These are phyloP conservation scores for Ceratina calcarata DNA, from an alignment of 1,140 invertebrate genomes.

Conservation along the genomic window DNA sequence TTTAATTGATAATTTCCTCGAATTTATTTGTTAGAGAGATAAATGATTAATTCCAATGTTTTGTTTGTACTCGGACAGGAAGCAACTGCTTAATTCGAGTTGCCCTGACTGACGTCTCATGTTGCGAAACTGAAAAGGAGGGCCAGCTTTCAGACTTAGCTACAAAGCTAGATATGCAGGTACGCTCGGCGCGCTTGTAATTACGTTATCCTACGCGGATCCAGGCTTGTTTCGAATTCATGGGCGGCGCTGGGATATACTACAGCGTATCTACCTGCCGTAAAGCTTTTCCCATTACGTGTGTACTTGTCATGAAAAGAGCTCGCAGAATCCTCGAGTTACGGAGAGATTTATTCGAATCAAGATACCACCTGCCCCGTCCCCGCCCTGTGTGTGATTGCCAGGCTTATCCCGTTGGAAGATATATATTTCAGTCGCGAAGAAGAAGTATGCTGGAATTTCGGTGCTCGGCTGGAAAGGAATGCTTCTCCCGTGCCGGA, in stretches of 20 bases:
- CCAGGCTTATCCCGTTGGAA: slow-evolving; percentile 50
- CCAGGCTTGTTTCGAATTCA: slow-evolving; percentile 63
- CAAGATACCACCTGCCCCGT: slow-evolving; percentile 53
- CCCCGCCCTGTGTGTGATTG: slow-evolving; percentile 57
- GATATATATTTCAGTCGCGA: slow-evolving; percentile 66
- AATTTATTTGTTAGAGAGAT: too few relatives aligned
- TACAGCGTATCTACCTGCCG: slow-evolving; percentile 30
- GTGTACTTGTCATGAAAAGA: slow-evolving; percentile 61
- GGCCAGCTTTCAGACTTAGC: too few relatives aligned
- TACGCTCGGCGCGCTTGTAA: slow-evolving; percentile 41
- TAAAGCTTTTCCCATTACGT: slow-evolving; percentile 61
- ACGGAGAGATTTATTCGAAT: slow-evolving; percentile 70
- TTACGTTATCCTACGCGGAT: slow-evolving; percentile 50
- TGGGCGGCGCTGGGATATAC: slow-evolving; percentile 44
- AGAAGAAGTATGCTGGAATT: slow-evolving; percentile 60
- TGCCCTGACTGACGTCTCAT: too few relatives aligned
- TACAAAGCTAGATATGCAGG: slow-evolving; percentile 2
- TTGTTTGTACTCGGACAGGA: too few relatives aligned
- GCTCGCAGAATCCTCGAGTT: slow-evolving; percentile 59
- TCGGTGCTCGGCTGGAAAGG: slow-evolving; percentile 8
- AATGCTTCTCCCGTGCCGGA: slow-evolving; percentile 15
- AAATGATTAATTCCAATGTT: too few relatives aligned
- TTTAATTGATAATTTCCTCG: too few relatives aligned
- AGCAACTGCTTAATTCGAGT: too few relatives aligned
- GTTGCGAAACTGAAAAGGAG: too few relatives aligned